Base-by-base conservation (phyloP, 2,113 vertebrate species). In the Chlamydotis undulata region DNA sequence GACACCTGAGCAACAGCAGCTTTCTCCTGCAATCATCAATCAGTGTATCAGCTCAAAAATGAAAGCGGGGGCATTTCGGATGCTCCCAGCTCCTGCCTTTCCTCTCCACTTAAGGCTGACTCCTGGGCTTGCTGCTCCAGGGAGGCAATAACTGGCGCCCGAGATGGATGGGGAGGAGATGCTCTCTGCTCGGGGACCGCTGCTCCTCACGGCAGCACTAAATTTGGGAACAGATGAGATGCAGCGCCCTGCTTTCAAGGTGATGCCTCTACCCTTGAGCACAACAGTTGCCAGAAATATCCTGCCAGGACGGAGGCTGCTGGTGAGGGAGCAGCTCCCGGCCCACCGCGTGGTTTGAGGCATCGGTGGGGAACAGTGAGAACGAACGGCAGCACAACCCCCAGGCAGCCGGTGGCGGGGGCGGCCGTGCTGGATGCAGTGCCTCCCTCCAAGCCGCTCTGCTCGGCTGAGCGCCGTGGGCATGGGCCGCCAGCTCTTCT, bases 271-370 rank as follows among this genome's bases (percentile, higher is more conserved):
- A 41, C 76, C 92, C 90, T 88, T 90, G 60, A 74, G 29, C 35
- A 65, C 59, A 53, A 29, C 59, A 71, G 60, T 15, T 50, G 43
- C 76, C 56, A 39, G 65, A 49, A 90, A 74, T 33, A 37, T 2
- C 63, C 78, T 56, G 68, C 63, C 19, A 39, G 26, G 59, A 55
- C 57, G 7, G 56, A 50, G 19, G 35, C 33, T 65, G 61, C 6
- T 0, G 7, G 4, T 6, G 64, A 68, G 39, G 33, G 19, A 56
- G 11, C 35, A 26, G 19, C 4, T 86, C 73, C 65, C 1, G 1
- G 15, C 31, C 57, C 53, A 33, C 28, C 0, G 0, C 75, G 33
- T 23, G 0, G 0, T n/a, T 24, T 16, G 18, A 55, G 61, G 26
- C 41, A 31, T 1, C 0, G 5, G 4, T 1, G 4, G 28, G 22